These are phyloP conservation scores for Spermophilus dauricus DNA, from an alignment of 2,113 vertebrate genomes.

Conservation along the genomic window DNA sequence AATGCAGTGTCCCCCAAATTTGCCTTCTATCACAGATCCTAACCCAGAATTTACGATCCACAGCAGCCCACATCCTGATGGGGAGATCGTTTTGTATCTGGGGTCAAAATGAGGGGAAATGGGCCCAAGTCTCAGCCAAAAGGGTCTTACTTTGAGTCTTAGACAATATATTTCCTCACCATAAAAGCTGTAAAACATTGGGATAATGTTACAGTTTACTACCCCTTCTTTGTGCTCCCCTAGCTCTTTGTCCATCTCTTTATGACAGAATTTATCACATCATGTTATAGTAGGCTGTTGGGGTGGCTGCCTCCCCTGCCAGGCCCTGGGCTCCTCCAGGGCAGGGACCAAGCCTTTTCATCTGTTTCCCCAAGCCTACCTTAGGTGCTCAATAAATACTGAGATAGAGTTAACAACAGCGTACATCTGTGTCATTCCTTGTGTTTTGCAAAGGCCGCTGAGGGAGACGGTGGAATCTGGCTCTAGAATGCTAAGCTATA, in stretches of 20 bases:
- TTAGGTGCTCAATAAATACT: slow-evolving; percentile 69
- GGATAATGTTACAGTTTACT: slow-evolving; percentile 68
- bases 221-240: slow-evolving; percentile 55
- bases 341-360: slow-evolving; percentile 60
- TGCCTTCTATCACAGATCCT: background rate
- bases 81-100: slow-evolving; percentile 38
- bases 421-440: slow-evolving; percentile 60
- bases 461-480: slow-evolving; percentile 74
- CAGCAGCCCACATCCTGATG: background rate
- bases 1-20: background rate
- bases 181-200: slow-evolving; percentile 69
- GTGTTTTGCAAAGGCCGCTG: slow-evolving; percentile 71
- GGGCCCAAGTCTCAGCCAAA: slow-evolving; percentile 41
- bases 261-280: slow-evolving; percentile 73
- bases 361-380: slow-evolving; percentile 66
- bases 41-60: slow-evolving; percentile 13
- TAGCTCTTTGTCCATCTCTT: slow-evolving; percentile 49
- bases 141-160: slow-evolving; percentile 54
- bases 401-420: slow-evolving; percentile 58
- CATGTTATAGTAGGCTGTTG: slow-evolving; percentile 41
- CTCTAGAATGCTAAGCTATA: slow-evolving; percentile 63
- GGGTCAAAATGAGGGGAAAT: slow-evolving; percentile 70
- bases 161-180: slow-evolving; percentile 73
- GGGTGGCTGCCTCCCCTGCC: slow-evolving; percentile 53
- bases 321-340: slow-evolving; percentile 11